Conservation (phyloP, 2,888 invertebrate species). For the Sialis lutaria region DNA sequence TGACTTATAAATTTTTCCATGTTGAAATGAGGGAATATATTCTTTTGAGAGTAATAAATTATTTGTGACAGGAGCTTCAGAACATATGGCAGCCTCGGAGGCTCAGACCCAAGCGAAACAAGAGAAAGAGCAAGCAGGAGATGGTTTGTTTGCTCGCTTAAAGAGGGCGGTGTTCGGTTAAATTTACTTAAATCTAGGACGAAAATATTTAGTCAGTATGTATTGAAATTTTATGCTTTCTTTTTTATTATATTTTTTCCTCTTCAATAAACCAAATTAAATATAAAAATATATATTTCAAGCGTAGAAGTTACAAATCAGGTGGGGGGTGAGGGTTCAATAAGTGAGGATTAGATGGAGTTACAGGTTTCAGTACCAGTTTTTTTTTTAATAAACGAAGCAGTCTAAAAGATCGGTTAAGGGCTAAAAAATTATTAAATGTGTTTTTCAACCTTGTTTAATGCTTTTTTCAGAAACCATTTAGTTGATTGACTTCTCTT, state of each 20-base stretch:
- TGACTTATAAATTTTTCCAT: background rate
- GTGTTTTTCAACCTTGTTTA: too few relatives aligned
- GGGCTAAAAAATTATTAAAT: too few relatives aligned
- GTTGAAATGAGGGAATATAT: background rate
- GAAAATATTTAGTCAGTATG: slow-evolving; percentile 1
- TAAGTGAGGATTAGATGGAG: too few relatives aligned
- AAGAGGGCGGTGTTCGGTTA: slow-evolving; percentile 43
- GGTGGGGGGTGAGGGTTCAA: too few relatives aligned
- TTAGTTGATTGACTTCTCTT: slow-evolving; percentile 4
- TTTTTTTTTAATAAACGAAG: too few relatives aligned
- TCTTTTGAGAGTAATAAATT: slow-evolving; percentile 16
- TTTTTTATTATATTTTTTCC: too few relatives aligned
- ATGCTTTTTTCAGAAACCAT: too few relatives aligned
- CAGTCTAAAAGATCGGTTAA: too few relatives aligned
- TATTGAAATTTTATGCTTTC: background rate
- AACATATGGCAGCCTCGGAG: slow-evolving; percentile 29
- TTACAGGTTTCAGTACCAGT: too few relatives aligned
- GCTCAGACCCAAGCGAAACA: slow-evolving; percentile 29
- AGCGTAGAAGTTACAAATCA: too few relatives aligned
- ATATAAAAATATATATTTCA: too few relatives aligned
- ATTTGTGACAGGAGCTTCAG: slow-evolving; percentile 26
- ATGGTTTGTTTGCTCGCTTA: slow-evolving; percentile 35
- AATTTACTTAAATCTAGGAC: slow-evolving; percentile 9
- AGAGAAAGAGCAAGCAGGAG: slow-evolving; percentile 22
- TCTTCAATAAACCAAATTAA: too few relatives aligned